Evolutionary conservation across 1,140 invertebrate genomes (phyloP), one percentile per base, ranked within the genome.

Genomic region (Hypsibius dujardini): DNA sequence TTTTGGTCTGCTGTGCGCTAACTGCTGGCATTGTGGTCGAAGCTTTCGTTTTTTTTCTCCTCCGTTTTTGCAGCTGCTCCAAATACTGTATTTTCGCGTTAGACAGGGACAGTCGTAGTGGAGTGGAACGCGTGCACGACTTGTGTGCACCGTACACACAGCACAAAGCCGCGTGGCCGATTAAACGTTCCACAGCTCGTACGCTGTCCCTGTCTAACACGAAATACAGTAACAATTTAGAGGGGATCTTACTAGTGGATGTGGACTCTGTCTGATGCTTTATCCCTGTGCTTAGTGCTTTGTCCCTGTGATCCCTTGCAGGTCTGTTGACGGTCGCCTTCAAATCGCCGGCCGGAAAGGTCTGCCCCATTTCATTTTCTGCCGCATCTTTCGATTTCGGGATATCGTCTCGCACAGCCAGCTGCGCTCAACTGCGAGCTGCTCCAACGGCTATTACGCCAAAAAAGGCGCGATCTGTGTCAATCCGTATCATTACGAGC

Each of bases 401-500:
- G 80, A 82, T 72, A 74, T 82, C 14, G 74, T 80, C 46, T 78
- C 78, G 46, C 80, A 80, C 70, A 79, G 81, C 70, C 80, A 81
- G 70, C 73, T 82, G 69, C 77, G 77, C 69, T 72, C 79, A 45
- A 75, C 78, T 3, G 75, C 78, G 28, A 73, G 73, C 28, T 82
- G 81, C 73, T 74, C 79, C 73, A 78, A 77, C 3, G 62, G 62
- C 7, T 67, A 14, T 42, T 3, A 67, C 62, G 7, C 62, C 42
- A 7, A 42, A 3, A 67, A 67, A 42, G 62, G 45, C 7, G 7
- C 7, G 7, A 90, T 85, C 62, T 84, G 83, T 76, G 84, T 84
- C 62, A 84, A 84, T 77, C 83, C 83, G 2, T 84, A 84, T 75
- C 83, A 84, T 73, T 84, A 84, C 75, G 78, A 81, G 72, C 73